Conservation (phyloP, 35 echinoderm and acorn worm species). For the Apostichopus parvimensis region DNA sequence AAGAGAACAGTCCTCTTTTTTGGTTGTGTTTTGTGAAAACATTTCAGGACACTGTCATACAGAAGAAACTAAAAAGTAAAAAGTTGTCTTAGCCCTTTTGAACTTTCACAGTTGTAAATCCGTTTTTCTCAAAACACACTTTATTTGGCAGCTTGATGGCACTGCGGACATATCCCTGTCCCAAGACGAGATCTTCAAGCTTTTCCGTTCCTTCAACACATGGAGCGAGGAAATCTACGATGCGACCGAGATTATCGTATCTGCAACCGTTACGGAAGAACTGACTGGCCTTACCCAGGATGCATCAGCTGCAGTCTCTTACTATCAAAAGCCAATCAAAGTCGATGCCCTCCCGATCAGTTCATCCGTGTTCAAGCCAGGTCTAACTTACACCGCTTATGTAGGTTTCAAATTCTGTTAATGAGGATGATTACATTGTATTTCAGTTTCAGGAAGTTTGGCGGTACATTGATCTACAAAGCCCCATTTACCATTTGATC, state of each 20-base stretch:
- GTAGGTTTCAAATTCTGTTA: conserved; percentile 53
- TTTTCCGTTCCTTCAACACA: neutral
- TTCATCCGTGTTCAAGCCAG: conserved; percentile 72
- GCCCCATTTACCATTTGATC: too few species aligned
- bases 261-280: conserved; percentile 68
- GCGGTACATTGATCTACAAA: too few species aligned
- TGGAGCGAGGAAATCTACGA: neutral
- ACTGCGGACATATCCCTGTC: conserved; percentile 40
- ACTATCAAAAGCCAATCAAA: conserved; percentile 65
- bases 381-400: conserved; percentile 70
- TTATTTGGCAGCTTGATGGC: conserved; percentile 41
- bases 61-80: too few species aligned
- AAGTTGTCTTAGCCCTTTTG: too few species aligned
- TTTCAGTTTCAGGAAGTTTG: too few species aligned
- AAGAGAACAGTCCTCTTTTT: neutral
- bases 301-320: neutral
- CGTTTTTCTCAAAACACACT: too few species aligned
- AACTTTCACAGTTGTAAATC: too few species aligned
- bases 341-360: conserved; percentile 59
- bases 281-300: conserved; percentile 75
- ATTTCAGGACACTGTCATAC: too few species aligned
- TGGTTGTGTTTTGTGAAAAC: neutral
- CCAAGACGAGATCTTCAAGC: neutral
- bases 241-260: neutral
- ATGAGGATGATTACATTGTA: too few species aligned